Percentiles rank a stretch among this genome's conserved stretches.
phyloP scores from a whole-genome alignment of 2,113 vertebrate genomes.

The Salminus brasiliensis region DNA sequence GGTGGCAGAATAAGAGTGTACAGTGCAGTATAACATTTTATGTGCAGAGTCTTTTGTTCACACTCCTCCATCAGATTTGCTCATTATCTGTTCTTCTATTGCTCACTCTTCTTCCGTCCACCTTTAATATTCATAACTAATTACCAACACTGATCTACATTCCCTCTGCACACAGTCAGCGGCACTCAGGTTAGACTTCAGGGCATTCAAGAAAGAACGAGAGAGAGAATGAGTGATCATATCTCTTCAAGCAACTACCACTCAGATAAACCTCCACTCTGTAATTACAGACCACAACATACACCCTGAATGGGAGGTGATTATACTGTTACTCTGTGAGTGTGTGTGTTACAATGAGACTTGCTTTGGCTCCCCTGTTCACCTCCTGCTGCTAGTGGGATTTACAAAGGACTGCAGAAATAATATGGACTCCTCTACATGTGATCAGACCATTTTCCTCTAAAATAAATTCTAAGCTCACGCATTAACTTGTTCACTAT shows the following conservation, averaged over 20 bases:
- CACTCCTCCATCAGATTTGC: slow-evolving; percentile 26
- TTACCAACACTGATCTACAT: slow-evolving; percentile 38
- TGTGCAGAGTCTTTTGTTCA: slow-evolving; percentile 21
- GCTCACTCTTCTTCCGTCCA: background rate
- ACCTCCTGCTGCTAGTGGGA: background rate
- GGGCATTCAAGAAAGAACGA: background rate
- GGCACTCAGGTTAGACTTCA: slow-evolving; percentile 16
- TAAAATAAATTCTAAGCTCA: no score
- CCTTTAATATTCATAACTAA: slow-evolving; percentile 49
- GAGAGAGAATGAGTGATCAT: slow-evolving; percentile 27
- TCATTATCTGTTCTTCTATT: slow-evolving; percentile 27
- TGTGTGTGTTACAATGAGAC: background rate
- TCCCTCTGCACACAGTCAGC: background rate
- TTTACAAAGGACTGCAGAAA: background rate
- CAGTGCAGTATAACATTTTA: background rate
- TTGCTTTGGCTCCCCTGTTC: background rate
- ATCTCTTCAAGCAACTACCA: slow-evolving; percentile 30
- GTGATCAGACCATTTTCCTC: no score
- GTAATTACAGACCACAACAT: slow-evolving; percentile 55
- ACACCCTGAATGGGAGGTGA: slow-evolving; percentile 50
- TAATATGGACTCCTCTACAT: no score
- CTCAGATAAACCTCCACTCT: slow-evolving; percentile 26
- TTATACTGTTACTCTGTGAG: slow-evolving; percentile 44
- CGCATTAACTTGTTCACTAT: no score
- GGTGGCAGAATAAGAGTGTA: background rate